Evolutionary conservation across 35 echinoderm and acorn worm species (phyloP).

Genomic region (Stichopus chloronotus): DNA sequence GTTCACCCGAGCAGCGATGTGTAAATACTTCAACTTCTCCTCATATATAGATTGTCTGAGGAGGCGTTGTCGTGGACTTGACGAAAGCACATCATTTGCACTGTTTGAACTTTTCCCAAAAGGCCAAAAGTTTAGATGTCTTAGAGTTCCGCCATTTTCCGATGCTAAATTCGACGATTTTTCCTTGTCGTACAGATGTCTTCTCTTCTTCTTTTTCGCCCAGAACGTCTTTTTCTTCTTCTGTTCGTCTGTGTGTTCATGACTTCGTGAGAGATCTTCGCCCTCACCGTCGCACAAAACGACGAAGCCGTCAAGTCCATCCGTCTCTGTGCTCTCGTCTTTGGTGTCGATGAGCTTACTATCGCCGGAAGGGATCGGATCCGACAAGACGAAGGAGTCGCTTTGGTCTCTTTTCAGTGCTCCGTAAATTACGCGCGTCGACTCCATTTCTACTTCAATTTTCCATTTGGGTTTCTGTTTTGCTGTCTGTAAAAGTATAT

Average conservation of each 20-base stretch:
- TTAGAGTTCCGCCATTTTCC: not conserved
- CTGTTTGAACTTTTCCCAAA: not conserved
- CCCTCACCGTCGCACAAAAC: not conserved
- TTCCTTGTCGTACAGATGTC: not conserved
- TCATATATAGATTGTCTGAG: constrained; percentile 8
- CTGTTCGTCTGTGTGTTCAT: not conserved
- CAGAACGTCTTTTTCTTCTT: constrained; percentile 44
- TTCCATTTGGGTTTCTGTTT: constrained; percentile 52
- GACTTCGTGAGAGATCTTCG: not conserved
- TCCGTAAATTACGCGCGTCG: constrained; percentile 39
- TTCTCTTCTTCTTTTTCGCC: constrained; percentile 52
- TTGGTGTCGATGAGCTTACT: not conserved
- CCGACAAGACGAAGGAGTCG: not conserved
- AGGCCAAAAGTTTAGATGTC: constrained; percentile 16
- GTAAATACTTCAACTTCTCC: constrained; percentile 40
- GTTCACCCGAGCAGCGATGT: constrained; percentile 38
- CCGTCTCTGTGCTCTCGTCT: constrained; percentile 47
- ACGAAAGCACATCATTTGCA: not conserved
- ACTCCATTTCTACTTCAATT: constrained; percentile 53
- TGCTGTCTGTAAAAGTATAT: not conserved
- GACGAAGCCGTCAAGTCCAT: not conserved
- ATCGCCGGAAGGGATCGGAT: not conserved
- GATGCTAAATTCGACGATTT: not conserved
- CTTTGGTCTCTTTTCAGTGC: constrained; percentile 18
- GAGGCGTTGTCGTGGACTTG: no score